Conservation (phyloP, 1,140 invertebrate genomes). For the Leucophenga varia region DNA sequence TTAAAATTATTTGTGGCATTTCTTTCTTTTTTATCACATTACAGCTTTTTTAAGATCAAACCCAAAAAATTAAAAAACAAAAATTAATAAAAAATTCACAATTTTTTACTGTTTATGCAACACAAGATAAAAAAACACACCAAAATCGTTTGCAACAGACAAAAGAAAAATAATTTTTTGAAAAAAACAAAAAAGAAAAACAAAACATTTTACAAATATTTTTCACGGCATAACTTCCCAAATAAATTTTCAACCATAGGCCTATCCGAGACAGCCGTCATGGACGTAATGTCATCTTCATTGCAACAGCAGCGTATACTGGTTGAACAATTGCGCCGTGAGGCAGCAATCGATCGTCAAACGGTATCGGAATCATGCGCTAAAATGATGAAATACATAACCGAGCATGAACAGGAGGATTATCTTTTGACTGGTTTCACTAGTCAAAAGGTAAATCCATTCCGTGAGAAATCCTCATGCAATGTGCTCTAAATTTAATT, state of each 20-base stretch:
- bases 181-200: no score
- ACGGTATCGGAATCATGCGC: slow-evolving; percentile 85
- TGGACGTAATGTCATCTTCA: slow-evolving; percentile 88
- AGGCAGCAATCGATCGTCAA: slow-evolving; percentile 86
- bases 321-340: slow-evolving; percentile 89
- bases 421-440: slow-evolving; percentile 94
- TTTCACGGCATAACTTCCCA: slow-evolving; percentile 40
- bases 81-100: slow-evolving; percentile 15
- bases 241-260: slow-evolving; percentile 65
- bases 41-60: slow-evolving; percentile 17
- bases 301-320: slow-evolving; percentile 89
- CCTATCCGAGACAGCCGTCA: slow-evolving; percentile 80
- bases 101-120: no score
- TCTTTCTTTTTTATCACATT: slow-evolving; percentile 19
- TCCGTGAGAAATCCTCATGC: slow-evolving; percentile 94
- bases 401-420: slow-evolving; percentile 91
- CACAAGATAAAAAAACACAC: no score
- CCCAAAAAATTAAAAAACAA: no score
- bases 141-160: background rate
- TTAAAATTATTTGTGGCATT: no score
- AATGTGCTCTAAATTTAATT: slow-evolving; percentile 77
- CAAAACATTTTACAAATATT: no score
- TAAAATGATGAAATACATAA: slow-evolving; percentile 91
- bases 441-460: slow-evolving; percentile 95
- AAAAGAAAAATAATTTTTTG: no score